A percentile compares a stretch with the other conserved stretches of the same genome.
These are phyloP conservation scores for Origma solitaria DNA, from an alignment of 2,113 vertebrate genomes.

Conservation along the genomic window DNA sequence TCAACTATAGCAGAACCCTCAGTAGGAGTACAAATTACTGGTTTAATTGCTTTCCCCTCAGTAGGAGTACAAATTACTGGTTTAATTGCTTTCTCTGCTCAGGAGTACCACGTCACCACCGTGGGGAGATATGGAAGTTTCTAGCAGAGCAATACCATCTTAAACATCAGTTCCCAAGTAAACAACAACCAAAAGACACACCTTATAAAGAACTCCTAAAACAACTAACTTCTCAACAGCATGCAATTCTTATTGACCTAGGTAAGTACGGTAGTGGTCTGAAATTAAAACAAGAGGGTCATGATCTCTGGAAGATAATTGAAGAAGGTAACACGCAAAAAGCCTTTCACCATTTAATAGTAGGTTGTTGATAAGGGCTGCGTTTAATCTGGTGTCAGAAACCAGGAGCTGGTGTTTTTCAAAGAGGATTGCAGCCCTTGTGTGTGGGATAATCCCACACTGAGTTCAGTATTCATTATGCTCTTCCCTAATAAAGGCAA, in stretches of 20 bases:
- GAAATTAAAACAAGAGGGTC: not conserved
- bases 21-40: not conserved
- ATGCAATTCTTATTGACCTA: slow-evolving; percentile 96
- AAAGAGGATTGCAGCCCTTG: not conserved
- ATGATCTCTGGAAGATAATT: not conserved
- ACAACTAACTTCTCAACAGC: slow-evolving; percentile 93
- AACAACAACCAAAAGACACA: slow-evolving; percentile 78
- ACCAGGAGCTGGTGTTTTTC: not conserved
- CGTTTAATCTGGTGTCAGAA: not conserved
- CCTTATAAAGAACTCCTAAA: slow-evolving; percentile 96
- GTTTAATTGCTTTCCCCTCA: not conserved
- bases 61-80: not conserved
- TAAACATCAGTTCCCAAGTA: slow-evolving; percentile 78
- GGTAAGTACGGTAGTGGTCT: slow-evolving; percentile 69
- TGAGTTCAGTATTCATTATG: not conserved
- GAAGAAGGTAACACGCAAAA: not conserved
- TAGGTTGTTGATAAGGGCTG: not conserved
- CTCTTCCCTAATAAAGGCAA: not conserved
- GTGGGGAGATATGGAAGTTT: slow-evolving; percentile 96
- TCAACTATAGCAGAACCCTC: not conserved
- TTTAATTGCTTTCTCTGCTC: not conserved
- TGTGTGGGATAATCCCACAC: not conserved
- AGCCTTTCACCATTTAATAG: not conserved
- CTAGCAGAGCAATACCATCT: slow-evolving; percentile 90
- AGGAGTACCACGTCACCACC: slow-evolving; percentile 93